These are phyloP conservation scores for Parascotia fuliginaria DNA, from an alignment of 2,888 invertebrate species.

Conservation along the genomic window DNA sequence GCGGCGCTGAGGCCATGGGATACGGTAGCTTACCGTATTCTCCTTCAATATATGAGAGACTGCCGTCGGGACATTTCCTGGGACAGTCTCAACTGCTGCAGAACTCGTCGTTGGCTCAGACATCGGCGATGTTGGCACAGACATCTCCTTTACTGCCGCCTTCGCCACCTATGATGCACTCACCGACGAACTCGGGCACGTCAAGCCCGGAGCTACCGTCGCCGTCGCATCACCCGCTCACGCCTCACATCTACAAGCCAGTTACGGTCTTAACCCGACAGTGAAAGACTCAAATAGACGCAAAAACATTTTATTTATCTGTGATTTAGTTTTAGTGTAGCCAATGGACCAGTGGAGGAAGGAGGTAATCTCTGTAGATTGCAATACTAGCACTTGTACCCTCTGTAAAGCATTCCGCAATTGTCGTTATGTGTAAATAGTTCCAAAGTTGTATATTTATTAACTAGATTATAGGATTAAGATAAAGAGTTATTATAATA, in stretches of 20 bases:
- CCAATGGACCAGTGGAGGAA: constrained; percentile 60
- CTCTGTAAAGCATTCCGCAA: constrained; percentile 64
- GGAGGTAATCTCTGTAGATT: constrained; percentile 56
- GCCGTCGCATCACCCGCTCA: constrained; percentile 70
- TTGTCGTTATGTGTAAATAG: constrained; percentile 69
- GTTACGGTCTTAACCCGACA: constrained; percentile 86
- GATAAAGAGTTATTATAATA: constrained; percentile 64
- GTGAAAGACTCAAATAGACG: constrained; percentile 58
- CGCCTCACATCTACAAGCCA: constrained; percentile 83
- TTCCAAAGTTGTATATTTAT: constrained; percentile 81
- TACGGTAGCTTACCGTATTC: constrained; percentile 77
- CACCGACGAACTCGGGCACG: constrained; percentile 70
- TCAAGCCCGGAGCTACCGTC: constrained; percentile 76
- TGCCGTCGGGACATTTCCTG: constrained; percentile 65
- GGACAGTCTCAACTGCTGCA: constrained; percentile 63
- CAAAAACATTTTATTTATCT: constrained; percentile 65
- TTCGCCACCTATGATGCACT: constrained; percentile 72
- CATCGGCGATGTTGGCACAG: constrained; percentile 61
- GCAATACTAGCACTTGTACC: constrained; percentile 58
- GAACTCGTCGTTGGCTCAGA: constrained; percentile 50
- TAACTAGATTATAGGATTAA: constrained; percentile 67
- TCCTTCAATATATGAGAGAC: constrained; percentile 67
- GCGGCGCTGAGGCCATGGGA: constrained; percentile 66
- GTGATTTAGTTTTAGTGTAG: constrained; percentile 78
- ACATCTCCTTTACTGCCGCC: constrained; percentile 67